Base-by-base conservation (phyloP, 1,140 invertebrate species). In the Euglossa dilemma region DNA sequence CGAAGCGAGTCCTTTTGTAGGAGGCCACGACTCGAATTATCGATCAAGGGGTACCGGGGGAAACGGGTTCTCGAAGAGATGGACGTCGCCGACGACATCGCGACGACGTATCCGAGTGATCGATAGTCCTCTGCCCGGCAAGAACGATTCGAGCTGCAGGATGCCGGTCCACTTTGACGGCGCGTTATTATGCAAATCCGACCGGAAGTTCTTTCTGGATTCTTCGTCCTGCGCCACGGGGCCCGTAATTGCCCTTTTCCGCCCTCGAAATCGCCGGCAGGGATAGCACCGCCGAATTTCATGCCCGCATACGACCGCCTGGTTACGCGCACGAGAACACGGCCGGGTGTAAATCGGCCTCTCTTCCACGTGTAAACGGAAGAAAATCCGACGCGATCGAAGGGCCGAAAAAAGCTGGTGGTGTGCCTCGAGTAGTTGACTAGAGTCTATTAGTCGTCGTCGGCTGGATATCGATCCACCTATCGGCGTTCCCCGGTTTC, bases 161-260 rank as follows among this genome's bases (percentile, higher is more conserved):
- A 12, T n/a, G 25, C 11, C 45, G 74, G 16, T 71, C 70, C 71
- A 71, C 82, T 73, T 75, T 50, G 80, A 50, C 57, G 70, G n/a
- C 59, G 25, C 64, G 71, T 83, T 89, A 87, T 89, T 86, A 87
- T 89, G 87, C 67, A 87, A 89, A 89, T 89, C 72, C 56, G 74
- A 75, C 64, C 85, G 88, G 76, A 89, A 89, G 85, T 83, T 56
- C 70, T 83, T 79, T 61, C 56, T 43, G 52, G 36, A 76, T 74
- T 77, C 67, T 70, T 83, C 69, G 45, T 50, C 16, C 28, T 36
- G 75, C 66, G 64, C 14, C 61, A 36, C 61, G 54, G 16, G 45
- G 23, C 6, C 59, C 36, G n/a, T 74, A 73, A 84, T 83, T 77
- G 61, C 28, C 28, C 36, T 76, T 54, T 84, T 84, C 77, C 72